Conservation (phyloP, 2,797 vertebrate species). For the Cichlasoma orientale region DNA sequence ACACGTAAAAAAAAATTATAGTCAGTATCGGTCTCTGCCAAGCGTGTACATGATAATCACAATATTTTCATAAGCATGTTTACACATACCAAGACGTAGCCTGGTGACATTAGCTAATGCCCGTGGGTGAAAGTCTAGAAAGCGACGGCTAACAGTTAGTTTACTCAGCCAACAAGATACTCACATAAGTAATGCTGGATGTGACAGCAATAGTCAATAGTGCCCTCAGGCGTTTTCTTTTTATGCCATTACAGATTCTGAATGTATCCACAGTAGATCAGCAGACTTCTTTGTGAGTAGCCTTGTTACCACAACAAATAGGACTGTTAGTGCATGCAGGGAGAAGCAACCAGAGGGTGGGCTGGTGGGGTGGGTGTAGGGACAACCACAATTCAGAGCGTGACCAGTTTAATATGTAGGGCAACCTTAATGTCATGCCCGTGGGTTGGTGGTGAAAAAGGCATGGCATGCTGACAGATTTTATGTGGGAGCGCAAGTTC, state of each 20-base stretch:
- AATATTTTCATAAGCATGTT: conserved; percentile 4
- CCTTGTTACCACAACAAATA: conserved; percentile 55
- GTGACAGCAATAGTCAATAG: conserved; percentile 1
- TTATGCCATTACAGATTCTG: conserved; percentile 30
- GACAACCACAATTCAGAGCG: conserved; percentile 63
- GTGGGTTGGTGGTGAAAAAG: conserved; percentile 34
- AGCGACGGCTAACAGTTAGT: background rate
- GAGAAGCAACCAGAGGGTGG: conserved; percentile 52
- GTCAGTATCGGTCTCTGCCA: background rate
- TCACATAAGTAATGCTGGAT: background rate
- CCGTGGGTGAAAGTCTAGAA: conserved; percentile 21
- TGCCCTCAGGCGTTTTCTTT: conserved; percentile 29
- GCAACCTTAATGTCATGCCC: conserved; percentile 61
- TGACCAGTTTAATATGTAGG: conserved; percentile 70
- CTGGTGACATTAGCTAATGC: conserved; percentile 13
- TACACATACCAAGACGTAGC: conserved; percentile 5
- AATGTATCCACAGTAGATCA: conserved; percentile 29
- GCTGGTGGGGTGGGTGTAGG: conserved; percentile 53
- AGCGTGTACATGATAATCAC: background rate
- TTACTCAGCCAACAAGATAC: conserved; percentile 7
- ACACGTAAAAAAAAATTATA: background rate
- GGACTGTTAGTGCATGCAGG: conserved; percentile 46
- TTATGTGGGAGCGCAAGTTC: conserved; percentile 39
- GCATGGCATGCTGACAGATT: conserved; percentile 23
- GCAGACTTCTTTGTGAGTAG: conserved; percentile 40